A percentile compares a stretch with the other conserved stretches of the same genome.
These are phyloP conservation scores for Heteronetta atricapilla DNA, from an alignment of 2,113 vertebrate genomes.

Conservation along the genomic window DNA sequence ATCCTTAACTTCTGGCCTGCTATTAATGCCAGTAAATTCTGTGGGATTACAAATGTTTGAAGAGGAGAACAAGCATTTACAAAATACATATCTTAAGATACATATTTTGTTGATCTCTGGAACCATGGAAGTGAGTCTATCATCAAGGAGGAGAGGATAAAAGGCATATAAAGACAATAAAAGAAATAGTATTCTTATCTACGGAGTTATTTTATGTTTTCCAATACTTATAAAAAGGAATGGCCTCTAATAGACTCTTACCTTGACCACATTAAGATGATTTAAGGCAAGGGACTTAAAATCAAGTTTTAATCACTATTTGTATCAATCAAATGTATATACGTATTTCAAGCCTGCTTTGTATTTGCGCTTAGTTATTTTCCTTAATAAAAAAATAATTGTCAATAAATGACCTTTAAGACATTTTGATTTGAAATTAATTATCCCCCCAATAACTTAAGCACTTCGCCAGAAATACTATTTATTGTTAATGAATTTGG, in stretches of 20 bases:
- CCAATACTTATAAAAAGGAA: background rate
- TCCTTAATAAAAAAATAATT: background rate
- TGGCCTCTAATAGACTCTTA: background rate
- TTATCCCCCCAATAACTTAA: background rate
- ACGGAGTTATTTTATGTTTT: background rate
- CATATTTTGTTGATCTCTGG: background rate
- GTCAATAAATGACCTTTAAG: background rate
- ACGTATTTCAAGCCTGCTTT: background rate
- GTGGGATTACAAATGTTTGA: background rate
- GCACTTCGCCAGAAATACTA: background rate
- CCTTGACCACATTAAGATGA: background rate
- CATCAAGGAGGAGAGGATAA: background rate
- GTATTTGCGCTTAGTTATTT: background rate
- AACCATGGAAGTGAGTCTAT: background rate
- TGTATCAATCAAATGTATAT: background rate
- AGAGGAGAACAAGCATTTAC: background rate
- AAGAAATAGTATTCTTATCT: background rate
- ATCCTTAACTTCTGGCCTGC: background rate
- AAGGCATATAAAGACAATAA: background rate
- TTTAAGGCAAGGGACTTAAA: background rate
- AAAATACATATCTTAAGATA: background rate
- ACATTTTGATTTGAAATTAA: background rate
- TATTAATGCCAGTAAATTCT: background rate
- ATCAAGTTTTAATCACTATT: background rate
- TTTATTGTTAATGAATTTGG: background rate